Conservation (phyloP, 2,113 vertebrate genomes). For the Xiphias gladius region DNA sequence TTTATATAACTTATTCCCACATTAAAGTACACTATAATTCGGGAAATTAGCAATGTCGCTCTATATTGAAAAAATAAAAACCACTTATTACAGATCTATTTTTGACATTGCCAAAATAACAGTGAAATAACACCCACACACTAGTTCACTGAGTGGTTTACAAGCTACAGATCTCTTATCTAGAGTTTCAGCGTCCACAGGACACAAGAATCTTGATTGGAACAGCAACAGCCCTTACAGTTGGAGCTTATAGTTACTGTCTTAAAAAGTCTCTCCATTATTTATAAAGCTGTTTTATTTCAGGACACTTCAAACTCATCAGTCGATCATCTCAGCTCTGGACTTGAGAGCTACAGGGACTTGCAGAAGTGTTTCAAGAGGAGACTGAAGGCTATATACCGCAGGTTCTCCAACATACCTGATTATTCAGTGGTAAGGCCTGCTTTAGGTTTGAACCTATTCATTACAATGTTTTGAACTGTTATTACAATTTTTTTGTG, state of each 20-base stretch:
- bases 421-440: constrained; percentile 85
- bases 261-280: neutral
- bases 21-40: too few relatives aligned
- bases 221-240: neutral
- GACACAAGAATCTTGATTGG: neutral
- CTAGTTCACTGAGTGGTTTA: neutral
- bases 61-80: too few relatives aligned
- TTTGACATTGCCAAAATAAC: too few relatives aligned
- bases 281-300: constrained; percentile 30
- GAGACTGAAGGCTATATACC: constrained; percentile 81
- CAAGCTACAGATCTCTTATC: neutral
- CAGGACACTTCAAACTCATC: constrained; percentile 80
- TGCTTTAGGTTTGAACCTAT: neutral
- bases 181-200: neutral
- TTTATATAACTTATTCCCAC: too few relatives aligned
- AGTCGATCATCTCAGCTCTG: constrained; percentile 72
- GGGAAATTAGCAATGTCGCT: too few relatives aligned
- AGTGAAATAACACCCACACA: too few relatives aligned
- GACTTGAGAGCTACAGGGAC: constrained; percentile 79
- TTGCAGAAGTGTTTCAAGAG: constrained; percentile 85
- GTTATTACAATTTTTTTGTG: neutral
- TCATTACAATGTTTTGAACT: neutral
- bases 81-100: too few relatives aligned
- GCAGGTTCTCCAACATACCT: constrained; percentile 66
- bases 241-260: neutral